phyloP scores from a whole-genome alignment of 2,797 vertebrate genomes.

The Dallia pectoralis region DNA sequence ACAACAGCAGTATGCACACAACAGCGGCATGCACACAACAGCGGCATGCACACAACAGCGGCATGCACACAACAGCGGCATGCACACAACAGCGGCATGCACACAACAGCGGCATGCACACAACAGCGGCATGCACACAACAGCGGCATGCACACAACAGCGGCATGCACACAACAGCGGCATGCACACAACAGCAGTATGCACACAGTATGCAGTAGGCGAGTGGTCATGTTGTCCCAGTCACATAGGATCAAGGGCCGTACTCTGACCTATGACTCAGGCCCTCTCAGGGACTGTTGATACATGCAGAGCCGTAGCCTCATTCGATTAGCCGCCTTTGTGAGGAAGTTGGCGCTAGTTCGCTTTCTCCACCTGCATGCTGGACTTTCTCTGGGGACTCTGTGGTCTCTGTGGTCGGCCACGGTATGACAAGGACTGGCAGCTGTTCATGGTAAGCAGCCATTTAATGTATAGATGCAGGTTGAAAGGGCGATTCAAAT shows the following conservation, averaged over 20 bases:
- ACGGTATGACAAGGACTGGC: background rate
- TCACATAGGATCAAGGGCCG: background rate
- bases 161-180: background rate
- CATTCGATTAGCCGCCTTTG: conserved; percentile 13
- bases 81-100: no score
- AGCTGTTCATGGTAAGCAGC: background rate
- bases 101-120: background rate
- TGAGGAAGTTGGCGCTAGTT: background rate
- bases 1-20: no score
- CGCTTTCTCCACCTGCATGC: background rate
- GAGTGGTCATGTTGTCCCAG: background rate
- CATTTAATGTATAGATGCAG: background rate
- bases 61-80: background rate
- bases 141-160: background rate
- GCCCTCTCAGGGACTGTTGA: background rate
- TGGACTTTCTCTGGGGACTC: conserved; percentile 12
- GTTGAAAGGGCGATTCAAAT: background rate
- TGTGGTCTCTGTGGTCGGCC: background rate
- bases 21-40: background rate
- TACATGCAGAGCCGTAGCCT: conserved; percentile 9
- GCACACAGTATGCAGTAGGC: background rate
- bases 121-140: background rate
- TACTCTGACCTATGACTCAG: background rate
- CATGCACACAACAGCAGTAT: background rate
- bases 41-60: background rate